These are phyloP conservation scores for Apus apus DNA, from an alignment of 2,113 vertebrate species.

Conservation along the genomic window DNA sequence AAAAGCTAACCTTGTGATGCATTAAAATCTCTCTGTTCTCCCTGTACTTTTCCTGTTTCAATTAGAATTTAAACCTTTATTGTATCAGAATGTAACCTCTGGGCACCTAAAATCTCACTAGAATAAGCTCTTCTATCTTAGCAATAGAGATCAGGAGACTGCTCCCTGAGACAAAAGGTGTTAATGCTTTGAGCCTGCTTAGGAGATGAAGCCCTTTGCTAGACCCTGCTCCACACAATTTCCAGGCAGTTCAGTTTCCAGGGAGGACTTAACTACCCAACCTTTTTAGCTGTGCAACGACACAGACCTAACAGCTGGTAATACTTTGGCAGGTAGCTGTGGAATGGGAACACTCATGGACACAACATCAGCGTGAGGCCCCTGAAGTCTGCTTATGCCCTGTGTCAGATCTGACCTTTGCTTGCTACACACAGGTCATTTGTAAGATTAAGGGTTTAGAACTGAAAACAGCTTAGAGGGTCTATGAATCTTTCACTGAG, in stretches of 20 bases:
- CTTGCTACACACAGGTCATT: neutral
- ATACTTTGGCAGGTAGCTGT: neutral
- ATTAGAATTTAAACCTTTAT: neutral
- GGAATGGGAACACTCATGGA: neutral
- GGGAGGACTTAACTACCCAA: neutral
- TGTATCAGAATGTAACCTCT: rapidly evolving
- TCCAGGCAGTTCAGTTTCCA: neutral
- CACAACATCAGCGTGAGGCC: neutral
- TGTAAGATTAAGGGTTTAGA: neutral
- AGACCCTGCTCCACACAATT: neutral
- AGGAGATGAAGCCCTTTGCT: neutral
- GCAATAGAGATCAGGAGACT: neutral
- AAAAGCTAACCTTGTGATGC: neutral
- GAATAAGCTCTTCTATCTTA: neutral
- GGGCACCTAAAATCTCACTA: neutral
- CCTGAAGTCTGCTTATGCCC: neutral
- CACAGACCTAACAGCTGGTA: neutral
- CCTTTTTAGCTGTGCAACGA: neutral
- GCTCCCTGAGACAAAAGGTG: neutral
- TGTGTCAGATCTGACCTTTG: neutral
- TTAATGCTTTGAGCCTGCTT: neutral
- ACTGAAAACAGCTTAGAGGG: neutral
- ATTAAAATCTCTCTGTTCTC: neutral
- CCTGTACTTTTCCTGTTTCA: neutral
- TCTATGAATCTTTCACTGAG: neutral